These are phyloP conservation scores for Jacana jacana DNA, from an alignment of 2,113 vertebrate genomes.

Conservation along the genomic window DNA sequence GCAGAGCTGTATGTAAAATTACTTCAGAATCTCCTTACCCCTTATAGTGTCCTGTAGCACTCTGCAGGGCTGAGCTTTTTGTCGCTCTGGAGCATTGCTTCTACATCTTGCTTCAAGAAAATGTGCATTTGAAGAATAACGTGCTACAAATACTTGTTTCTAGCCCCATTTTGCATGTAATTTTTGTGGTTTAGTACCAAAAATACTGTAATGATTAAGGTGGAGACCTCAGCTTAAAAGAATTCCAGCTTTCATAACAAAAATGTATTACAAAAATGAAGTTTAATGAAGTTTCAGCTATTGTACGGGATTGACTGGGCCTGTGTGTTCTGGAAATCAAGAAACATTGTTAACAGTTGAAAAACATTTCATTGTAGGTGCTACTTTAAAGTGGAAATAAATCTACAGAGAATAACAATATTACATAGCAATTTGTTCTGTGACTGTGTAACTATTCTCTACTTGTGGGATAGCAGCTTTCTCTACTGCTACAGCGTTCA, in stretches of 20 bases:
- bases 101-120: background rate
- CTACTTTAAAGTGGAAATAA: background rate
- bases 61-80: background rate
- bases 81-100: background rate
- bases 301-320: background rate
- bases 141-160: background rate
- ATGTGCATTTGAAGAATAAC: background rate
- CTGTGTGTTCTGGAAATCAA: background rate
- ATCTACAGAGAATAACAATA: background rate
- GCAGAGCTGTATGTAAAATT: background rate
- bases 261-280: too few relatives aligned
- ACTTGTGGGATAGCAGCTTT: background rate
- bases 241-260: fast-evolving
- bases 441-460: background rate
- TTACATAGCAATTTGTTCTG: background rate
- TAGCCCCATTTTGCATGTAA: background rate
- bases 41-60: background rate
- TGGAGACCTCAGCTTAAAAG: background rate
- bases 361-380: background rate
- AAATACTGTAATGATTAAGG: background rate
- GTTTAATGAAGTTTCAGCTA: background rate
- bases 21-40: background rate
- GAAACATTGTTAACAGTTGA: background rate
- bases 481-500: background rate
- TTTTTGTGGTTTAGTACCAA: background rate